Evolutionary conservation across 2,888 invertebrate genomes (phyloP).

Genomic region (Merodon equestris): DNA sequence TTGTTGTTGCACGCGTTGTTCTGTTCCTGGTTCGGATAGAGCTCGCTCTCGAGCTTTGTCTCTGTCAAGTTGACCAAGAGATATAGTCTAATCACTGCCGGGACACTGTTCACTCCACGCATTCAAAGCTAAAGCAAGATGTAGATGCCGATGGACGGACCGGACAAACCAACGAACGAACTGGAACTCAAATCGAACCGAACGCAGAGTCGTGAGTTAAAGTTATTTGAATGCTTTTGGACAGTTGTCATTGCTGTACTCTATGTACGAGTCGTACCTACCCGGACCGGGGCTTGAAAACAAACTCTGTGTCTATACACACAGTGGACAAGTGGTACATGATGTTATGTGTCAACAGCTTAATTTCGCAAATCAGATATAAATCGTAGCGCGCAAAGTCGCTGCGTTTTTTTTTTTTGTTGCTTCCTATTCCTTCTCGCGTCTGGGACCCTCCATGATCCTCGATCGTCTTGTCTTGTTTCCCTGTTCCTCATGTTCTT

Average conservation of each 20-base stretch:
- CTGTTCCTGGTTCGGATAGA: slow-evolving; percentile 44
- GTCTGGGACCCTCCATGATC: no score
- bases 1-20: slow-evolving; percentile 24
- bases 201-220: slow-evolving; percentile 68
- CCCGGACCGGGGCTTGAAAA: slow-evolving; percentile 48
- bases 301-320: slow-evolving; percentile 39
- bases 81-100: slow-evolving; percentile 64
- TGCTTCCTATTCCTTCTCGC: no score
- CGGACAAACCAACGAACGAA: slow-evolving; percentile 1
- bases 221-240: slow-evolving; percentile 66
- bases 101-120: slow-evolving; percentile 38
- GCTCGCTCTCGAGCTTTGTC: slow-evolving; percentile 47
- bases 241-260: slow-evolving; percentile 44
- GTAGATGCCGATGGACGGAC: background rate
- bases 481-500: slow-evolving; percentile 32
- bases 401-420: slow-evolving; percentile 48
- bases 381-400: slow-evolving; percentile 49
- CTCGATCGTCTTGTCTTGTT: no score
- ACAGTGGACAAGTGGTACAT: slow-evolving; percentile 76
- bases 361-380: slow-evolving; percentile 75
- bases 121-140: background rate
- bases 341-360: slow-evolving; percentile 79
- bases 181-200: slow-evolving; percentile 66
- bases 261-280: slow-evolving; percentile 9
- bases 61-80: slow-evolving; percentile 67